Evolutionary conservation across 2,888 invertebrate species (phyloP).

Genomic region (Plebejus melissa): DNA sequence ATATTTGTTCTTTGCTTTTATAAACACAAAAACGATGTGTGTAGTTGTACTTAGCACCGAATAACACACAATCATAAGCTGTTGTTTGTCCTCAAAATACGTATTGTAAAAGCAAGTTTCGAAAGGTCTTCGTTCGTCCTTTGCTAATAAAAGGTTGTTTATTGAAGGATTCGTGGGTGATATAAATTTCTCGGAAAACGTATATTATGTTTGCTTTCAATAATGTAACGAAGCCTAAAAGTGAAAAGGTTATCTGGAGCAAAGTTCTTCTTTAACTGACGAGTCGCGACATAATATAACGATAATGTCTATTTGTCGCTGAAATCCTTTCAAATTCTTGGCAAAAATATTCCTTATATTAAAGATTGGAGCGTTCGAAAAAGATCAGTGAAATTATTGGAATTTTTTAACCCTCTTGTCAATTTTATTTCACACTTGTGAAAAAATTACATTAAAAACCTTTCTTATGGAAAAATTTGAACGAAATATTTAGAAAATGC

Average conservation of each 20-base stretch:
- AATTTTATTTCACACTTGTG: no score
- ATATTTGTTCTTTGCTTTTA: not conserved
- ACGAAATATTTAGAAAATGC: not conserved
- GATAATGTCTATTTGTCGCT: not conserved
- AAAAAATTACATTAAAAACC: not conserved
- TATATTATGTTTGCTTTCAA: not conserved
- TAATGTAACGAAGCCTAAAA: slow-evolving; percentile 11
- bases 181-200: slow-evolving; percentile 4
- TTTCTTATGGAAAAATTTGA: not conserved
- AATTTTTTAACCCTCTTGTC: not conserved
- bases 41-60: slow-evolving; percentile 2
- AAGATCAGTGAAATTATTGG: not conserved
- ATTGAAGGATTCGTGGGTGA: not conserved
- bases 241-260: slow-evolving; percentile 10
- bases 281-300: not conserved
- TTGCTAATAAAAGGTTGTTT: slow-evolving; percentile 11
- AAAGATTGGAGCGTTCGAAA: not conserved
- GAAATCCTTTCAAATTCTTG: not conserved
- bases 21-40: not conserved
- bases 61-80: not conserved
- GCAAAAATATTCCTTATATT: not conserved
- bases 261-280: not conserved
- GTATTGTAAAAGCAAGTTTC: not conserved
- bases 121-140: not conserved
- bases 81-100: slow-evolving; percentile 13